phyloP scores from a whole-genome alignment of 2,113 vertebrate genomes.

The Pygathrix nemaeus region DNA sequence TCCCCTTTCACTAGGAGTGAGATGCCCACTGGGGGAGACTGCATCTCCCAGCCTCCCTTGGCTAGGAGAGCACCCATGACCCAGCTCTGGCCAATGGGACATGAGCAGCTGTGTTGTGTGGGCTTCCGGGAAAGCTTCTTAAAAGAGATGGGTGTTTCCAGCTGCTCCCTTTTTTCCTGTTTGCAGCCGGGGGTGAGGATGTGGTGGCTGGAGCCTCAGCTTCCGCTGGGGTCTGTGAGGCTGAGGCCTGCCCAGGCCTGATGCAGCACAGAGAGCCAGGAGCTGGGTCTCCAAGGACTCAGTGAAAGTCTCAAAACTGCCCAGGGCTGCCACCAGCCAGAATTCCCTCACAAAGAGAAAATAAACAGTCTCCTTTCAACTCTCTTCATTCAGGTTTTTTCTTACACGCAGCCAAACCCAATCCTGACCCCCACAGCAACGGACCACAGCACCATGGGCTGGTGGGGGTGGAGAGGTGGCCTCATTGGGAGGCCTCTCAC shows the following conservation, averaged over 20 bases:
- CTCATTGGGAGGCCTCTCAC: background rate
- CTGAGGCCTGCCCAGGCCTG: background rate
- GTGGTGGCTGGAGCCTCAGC: background rate
- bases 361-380: background rate
- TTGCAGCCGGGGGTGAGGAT: background rate
- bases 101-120: background rate
- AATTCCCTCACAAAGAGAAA: background rate
- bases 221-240: fast-evolving
- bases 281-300: background rate
- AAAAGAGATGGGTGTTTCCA: background rate
- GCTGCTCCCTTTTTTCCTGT: background rate
- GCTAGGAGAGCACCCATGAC: background rate
- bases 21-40: fast-evolving
- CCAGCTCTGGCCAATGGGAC: background rate
- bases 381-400: background rate
- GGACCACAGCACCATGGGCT: background rate
- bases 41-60: background rate
- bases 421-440: background rate
- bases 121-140: background rate
- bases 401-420: background rate
- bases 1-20: background rate
- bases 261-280: background rate
- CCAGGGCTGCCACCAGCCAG: background rate
- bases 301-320: background rate
- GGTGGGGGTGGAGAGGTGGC: background rate